Conservation (phyloP, 35 echinoderm and acorn worm species). For the Apostichopus japonicus region DNA sequence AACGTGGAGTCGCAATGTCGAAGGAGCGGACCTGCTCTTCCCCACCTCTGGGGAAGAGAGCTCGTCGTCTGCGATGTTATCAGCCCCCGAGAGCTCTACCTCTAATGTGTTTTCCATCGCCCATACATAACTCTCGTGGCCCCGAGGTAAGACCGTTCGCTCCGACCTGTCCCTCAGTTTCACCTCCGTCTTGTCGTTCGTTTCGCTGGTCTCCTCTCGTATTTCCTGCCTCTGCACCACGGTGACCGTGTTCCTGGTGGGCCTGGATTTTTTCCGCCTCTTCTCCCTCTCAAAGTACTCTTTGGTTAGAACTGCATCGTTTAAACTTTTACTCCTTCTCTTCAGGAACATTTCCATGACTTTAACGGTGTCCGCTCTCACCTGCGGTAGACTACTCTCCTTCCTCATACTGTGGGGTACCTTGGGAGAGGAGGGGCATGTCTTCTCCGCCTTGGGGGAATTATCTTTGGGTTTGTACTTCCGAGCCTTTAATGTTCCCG, state of each 20-base stretch:
- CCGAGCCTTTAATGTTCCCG: conserved; percentile 78
- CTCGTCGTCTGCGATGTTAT: conserved; percentile 87
- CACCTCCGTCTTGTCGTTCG: background rate
- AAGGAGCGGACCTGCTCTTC: conserved; percentile 77
- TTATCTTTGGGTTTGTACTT: conserved; percentile 21
- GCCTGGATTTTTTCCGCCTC: conserved; percentile 57
- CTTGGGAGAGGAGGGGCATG: conserved; percentile 15
- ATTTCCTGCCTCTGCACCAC: background rate
- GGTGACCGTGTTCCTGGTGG: conserved; percentile 74
- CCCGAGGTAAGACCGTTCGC: background rate
- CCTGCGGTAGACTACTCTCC: conserved; percentile 68
- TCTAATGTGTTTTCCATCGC: conserved; percentile 69
- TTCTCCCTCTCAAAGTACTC: conserved; percentile 83
- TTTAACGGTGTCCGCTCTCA: conserved; percentile 80
- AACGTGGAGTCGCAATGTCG: conserved; percentile 80
- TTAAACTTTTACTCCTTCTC: conserved; percentile 79
- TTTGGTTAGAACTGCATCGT: conserved; percentile 84
- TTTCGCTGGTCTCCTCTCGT: conserved; percentile 16
- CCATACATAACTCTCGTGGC: conserved; percentile 64
- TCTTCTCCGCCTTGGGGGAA: conserved; percentile 13
- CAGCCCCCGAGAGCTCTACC: conserved; percentile 41
- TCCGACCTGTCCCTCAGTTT: conserved; percentile 45
- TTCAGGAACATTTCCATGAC: conserved; percentile 91
- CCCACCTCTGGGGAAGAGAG: conserved; percentile 74
- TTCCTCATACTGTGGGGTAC: conserved; percentile 65